A percentile compares a stretch with the other conserved stretches of the same genome.
Evolutionary conservation across 2,888 invertebrate genomes (phyloP).

Genomic region (Plusia festucae): DNA sequence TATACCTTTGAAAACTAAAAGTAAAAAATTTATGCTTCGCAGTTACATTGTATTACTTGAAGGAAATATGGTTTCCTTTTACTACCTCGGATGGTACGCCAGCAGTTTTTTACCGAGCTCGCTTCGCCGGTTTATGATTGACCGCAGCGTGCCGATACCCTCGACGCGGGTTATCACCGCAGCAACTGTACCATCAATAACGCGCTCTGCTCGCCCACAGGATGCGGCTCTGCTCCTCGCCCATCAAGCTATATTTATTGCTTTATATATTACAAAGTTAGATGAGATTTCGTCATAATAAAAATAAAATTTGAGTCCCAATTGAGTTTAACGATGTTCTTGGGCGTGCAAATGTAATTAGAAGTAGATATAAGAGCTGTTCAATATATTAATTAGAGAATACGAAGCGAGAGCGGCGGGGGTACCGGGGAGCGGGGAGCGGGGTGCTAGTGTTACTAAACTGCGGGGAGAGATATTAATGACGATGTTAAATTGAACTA

Average conservation of each 20-base stretch:
- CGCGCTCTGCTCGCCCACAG: conserved; percentile 16
- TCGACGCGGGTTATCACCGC: background rate
- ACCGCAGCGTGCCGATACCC: background rate
- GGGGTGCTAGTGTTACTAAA: conserved; percentile 18
- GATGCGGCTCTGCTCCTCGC: conserved; percentile 29
- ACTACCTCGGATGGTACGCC: background rate
- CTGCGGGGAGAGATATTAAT: conserved; percentile 37
- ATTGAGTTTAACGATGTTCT: conserved; percentile 49
- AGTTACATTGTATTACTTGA: background rate
- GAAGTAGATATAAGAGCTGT: conserved; percentile 50
- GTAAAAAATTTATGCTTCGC: background rate
- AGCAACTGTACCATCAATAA: background rate
- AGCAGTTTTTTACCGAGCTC: background rate
- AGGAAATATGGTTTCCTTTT: background rate
- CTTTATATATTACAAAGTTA: conserved; percentile 8
- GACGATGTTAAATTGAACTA: conserved; percentile 46
- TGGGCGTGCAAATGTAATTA: conserved; percentile 52
- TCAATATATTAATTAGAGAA: conserved; percentile 51
- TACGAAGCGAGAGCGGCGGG: conserved; percentile 10
- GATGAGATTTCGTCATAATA: conserved; percentile 38
- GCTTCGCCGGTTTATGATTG: background rate
- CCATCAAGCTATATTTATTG: conserved; percentile 21
- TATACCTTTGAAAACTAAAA: too few species aligned
- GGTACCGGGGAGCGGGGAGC: conserved; percentile 4
- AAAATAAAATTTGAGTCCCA: conserved; percentile 38